Conservation (phyloP, 1,140 invertebrate genomes). For the Caerostris extrusa region DNA sequence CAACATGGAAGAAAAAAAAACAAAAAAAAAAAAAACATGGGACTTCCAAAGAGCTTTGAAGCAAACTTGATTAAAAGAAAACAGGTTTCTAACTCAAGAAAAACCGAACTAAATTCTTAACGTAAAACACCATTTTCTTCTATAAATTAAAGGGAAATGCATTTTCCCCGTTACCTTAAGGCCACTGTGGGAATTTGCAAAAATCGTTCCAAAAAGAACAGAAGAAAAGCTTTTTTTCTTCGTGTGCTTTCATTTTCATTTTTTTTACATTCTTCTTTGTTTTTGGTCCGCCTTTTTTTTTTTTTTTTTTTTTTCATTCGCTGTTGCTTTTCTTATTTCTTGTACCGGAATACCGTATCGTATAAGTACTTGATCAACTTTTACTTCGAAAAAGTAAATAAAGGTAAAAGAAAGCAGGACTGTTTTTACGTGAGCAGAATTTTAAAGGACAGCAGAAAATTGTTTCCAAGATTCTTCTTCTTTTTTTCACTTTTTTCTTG, state of each 20-base stretch:
- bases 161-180: conserved; percentile 30
- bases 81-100: conserved; percentile 34
- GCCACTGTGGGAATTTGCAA: conserved; percentile 52
- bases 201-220: conserved; percentile 44
- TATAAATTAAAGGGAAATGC: conserved; percentile 62
- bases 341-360: not conserved
- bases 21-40: not conserved
- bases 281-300: not conserved
- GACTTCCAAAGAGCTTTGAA: not conserved
- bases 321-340: not conserved
- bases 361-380: conserved; percentile 59
- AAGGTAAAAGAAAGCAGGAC: not conserved
- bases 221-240: not conserved
- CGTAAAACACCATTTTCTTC: conserved; percentile 42
- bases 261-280: not conserved
- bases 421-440: conserved; percentile 39
- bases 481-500: not conserved
- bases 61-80: conserved; percentile 66
- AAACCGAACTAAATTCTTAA: conserved; percentile 44
- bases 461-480: not conserved
- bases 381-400: conserved; percentile 13
- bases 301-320: not conserved
- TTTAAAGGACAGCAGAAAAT: not conserved
- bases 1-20: not conserved
- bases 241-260: not conserved